These are phyloP conservation scores for Chrosomus eos DNA, from an alignment of 2,797 vertebrate genomes.

Conservation along the genomic window DNA sequence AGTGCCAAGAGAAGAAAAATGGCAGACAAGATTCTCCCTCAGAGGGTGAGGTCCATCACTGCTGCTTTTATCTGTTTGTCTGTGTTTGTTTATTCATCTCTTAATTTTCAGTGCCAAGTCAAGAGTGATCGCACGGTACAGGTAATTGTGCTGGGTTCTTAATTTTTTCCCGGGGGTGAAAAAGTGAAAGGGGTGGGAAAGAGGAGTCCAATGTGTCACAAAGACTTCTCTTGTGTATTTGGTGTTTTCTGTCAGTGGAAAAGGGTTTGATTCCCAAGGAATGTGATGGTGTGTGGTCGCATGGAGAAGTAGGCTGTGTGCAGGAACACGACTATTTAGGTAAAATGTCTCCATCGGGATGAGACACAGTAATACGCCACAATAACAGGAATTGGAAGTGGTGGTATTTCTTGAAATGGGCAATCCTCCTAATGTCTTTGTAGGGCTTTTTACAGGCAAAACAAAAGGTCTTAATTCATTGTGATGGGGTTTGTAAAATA, in stretches of 20 bases:
- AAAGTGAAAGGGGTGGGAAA: conserved; percentile 24
- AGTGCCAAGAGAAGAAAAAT: conserved; percentile 99
- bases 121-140: conserved; percentile 2
- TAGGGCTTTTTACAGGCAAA: conserved; percentile 4
- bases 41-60: conserved; percentile 90
- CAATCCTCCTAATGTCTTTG: conserved; percentile 12
- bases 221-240: background rate
- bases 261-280: background rate
- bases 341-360: background rate
- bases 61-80: conserved; percentile 54
- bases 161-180: background rate
- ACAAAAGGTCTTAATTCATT: conserved; percentile 32
- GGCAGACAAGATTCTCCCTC: conserved; percentile 99
- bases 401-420: background rate
- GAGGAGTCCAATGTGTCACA: background rate
- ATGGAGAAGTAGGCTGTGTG: conserved; percentile 14
- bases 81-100: conserved; percentile 50
- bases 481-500: conserved; percentile 48
- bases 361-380: conserved; percentile 13
- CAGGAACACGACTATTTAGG: conserved; percentile 17
- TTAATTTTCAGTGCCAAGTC: conserved; percentile 20
- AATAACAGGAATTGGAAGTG: background rate
- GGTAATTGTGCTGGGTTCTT: conserved; percentile 36
- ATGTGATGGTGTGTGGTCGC: conserved; percentile 6
- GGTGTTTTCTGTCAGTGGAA: conserved; percentile 3